Percentiles rank a stretch among this genome's conserved stretches.
Conservation (phyloP, 2,113 vertebrate species). For the Spermophilus dauricus region DNA sequence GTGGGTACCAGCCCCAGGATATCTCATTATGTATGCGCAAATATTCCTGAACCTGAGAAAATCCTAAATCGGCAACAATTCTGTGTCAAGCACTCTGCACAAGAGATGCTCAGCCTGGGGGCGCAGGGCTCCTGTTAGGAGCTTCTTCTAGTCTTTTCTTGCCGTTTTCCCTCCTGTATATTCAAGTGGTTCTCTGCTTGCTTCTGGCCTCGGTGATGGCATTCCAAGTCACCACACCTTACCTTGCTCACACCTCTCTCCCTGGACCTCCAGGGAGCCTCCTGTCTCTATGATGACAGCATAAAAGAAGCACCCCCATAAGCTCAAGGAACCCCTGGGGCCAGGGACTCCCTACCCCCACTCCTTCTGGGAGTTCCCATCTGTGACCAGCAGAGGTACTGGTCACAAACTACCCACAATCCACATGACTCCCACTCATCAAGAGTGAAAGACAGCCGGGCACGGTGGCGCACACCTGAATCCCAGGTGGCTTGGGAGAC, state of each 20-base stretch:
- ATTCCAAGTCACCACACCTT: fast-evolving
- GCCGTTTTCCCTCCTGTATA: not conserved
- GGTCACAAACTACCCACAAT: fast-evolving
- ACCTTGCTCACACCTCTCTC: not conserved
- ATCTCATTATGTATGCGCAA: no score
- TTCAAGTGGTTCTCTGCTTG: not conserved
- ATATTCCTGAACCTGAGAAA: not conserved
- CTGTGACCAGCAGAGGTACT: not conserved
- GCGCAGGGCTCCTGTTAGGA: fast-evolving
- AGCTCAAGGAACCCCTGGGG: fast-evolving
- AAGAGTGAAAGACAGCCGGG: not conserved
- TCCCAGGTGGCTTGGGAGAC: no score
- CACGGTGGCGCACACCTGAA: no score
- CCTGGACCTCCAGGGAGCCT: not conserved
- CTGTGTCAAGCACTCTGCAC: not conserved
- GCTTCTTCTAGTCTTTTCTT: not conserved
- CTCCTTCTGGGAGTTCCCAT: not conserved
- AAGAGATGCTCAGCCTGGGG: not conserved
- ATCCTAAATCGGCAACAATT: not conserved
- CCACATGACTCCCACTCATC: fast-evolving
- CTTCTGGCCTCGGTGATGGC: fast-evolving
- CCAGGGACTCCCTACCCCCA: fast-evolving
- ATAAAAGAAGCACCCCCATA: not conserved
- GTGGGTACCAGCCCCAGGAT: not conserved
- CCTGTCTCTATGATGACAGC: not conserved